phyloP scores from a whole-genome alignment of 1,140 invertebrate species.

The Drosophila setifemur region DNA sequence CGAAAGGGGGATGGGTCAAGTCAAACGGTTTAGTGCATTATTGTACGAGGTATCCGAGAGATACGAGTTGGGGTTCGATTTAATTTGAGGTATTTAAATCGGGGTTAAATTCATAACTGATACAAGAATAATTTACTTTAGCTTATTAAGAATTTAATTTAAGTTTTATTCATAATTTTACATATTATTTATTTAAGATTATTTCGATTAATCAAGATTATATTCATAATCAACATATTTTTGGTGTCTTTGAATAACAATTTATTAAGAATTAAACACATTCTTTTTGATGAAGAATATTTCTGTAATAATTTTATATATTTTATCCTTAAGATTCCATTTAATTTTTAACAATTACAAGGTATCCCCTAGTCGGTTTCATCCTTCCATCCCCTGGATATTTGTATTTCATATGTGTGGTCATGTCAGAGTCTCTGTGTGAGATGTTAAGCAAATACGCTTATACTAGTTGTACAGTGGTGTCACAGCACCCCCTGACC shows the following conservation, averaged over 20 bases:
- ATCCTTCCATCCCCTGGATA: background rate
- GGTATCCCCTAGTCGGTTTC: slow-evolving; percentile 10
- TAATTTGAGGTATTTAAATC: too few relatives aligned
- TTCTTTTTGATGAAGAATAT: too few relatives aligned
- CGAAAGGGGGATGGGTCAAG: background rate
- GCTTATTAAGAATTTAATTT: too few relatives aligned
- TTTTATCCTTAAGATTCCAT: background rate
- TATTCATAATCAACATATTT: too few relatives aligned
- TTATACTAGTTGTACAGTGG: slow-evolving; percentile 33
- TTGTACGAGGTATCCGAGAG: slow-evolving; percentile 19
- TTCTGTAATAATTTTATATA: background rate
- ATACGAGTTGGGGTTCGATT: background rate
- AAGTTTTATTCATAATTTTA: too few relatives aligned
- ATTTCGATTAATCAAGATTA: too few relatives aligned
- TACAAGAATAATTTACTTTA: too few relatives aligned
- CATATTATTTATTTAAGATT: too few relatives aligned
- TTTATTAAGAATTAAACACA: too few relatives aligned
- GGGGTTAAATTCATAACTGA: too few relatives aligned
- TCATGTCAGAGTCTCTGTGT: slow-evolving; percentile 1
- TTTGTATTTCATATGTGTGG: slow-evolving; percentile 13
- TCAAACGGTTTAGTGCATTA: slow-evolving; percentile 16
- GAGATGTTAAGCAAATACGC: slow-evolving; percentile 66
- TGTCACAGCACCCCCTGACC: too few relatives aligned
- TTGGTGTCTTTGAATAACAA: too few relatives aligned
- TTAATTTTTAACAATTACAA: background rate